A percentile compares a stretch with the other conserved stretches of the same genome.
Conservation (phyloP, 2,113 vertebrate species). For the Empidonax traillii region DNA sequence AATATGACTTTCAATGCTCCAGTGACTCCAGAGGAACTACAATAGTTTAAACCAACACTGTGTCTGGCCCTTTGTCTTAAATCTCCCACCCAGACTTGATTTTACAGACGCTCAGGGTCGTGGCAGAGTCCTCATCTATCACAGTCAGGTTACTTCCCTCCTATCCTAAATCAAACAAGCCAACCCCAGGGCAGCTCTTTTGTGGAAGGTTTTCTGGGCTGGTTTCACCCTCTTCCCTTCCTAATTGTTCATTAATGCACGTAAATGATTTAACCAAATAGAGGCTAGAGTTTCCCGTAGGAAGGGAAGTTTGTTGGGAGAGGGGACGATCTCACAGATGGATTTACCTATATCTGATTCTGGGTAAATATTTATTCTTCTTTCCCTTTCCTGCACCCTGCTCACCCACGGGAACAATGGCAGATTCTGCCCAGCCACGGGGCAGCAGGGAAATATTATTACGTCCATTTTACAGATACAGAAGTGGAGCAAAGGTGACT, state of each 20-base stretch:
- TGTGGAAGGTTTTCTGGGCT: background rate
- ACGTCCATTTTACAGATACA: background rate
- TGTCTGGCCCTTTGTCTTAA: slow-evolving; percentile 35
- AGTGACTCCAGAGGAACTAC: background rate
- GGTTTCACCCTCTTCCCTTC: background rate
- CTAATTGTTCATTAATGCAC: background rate
- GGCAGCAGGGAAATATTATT: background rate
- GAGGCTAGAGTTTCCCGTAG: background rate
- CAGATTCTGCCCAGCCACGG: rapidly evolving
- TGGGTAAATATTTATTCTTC: slow-evolving; percentile 49
- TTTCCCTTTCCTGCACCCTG: slow-evolving; percentile 7
- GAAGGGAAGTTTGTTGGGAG: background rate
- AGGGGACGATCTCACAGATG: background rate
- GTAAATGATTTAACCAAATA: slow-evolving; percentile 53
- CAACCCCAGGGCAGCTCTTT: background rate
- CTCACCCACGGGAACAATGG: background rate
- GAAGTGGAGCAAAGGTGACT: background rate
- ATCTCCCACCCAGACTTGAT: slow-evolving; percentile 21
- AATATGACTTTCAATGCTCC: background rate
- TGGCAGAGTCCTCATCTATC: background rate
- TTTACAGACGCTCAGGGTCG: background rate
- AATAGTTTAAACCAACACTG: slow-evolving; percentile 16
- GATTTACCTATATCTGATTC: slow-evolving; percentile 28
- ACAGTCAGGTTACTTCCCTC: slow-evolving; percentile 20
- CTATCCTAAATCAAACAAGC: slow-evolving; percentile 33